Evolutionary conservation across 2,113 vertebrate species (phyloP).

Genomic region (Microtus richardsoni): DNA sequence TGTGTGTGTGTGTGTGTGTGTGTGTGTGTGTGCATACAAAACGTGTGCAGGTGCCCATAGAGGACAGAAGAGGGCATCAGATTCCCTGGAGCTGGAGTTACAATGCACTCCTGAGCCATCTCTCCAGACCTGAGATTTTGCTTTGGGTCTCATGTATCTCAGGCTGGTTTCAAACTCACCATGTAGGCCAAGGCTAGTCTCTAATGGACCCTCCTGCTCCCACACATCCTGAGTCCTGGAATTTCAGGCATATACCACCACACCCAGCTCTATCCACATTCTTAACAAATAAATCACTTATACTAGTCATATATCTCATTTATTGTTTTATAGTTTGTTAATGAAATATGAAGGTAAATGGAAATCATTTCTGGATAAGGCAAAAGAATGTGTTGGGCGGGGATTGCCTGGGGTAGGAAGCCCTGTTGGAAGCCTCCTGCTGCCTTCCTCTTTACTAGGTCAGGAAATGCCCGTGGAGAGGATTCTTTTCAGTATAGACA

Average conservation of each 20-base stretch:
- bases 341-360: constrained; percentile 27
- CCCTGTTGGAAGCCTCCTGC: neutral
- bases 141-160: neutral
- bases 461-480: constrained; percentile 7
- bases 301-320: constrained; percentile 41
- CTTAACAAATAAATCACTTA: constrained; percentile 34
- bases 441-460: constrained; percentile 23
- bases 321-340: constrained; percentile 44
- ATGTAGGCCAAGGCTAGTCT: neutral
- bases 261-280: neutral
- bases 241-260: neutral
- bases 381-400: neutral
- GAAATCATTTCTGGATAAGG: neutral
- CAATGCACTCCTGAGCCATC: neutral
- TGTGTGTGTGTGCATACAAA: neutral
- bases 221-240: neutral
- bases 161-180: neutral
- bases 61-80: neutral
- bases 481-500: constrained; percentile 9
- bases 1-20: neutral
- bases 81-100: neutral
- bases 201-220: neutral
- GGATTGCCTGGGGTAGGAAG: neutral
- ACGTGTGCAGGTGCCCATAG: neutral
- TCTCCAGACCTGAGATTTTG: neutral